A percentile compares a stretch with the other conserved stretches of the same genome.
phyloP scores from a whole-genome alignment of 2,888 invertebrate species.

The Ophion obscuratus region DNA sequence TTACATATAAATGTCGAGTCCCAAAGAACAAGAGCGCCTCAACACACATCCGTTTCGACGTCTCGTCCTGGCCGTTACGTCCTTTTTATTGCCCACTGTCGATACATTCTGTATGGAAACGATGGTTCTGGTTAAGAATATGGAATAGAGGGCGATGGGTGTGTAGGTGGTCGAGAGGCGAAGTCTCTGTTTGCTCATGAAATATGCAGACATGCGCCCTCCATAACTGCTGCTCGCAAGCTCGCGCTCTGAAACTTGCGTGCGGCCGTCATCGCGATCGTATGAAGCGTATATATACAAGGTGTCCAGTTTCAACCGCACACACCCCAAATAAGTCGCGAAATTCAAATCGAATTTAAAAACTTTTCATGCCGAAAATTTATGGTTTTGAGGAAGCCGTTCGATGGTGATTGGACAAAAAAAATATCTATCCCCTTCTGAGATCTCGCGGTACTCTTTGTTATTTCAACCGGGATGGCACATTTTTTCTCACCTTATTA shows the following conservation, averaged over 20 bases:
- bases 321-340: not conserved
- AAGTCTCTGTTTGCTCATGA: conserved; percentile 83
- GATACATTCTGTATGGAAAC: conserved; percentile 51
- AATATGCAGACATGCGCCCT: conserved; percentile 82
- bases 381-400: not conserved
- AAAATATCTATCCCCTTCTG: not conserved
- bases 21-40: not conserved
- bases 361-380: not conserved
- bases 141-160: conserved; percentile 44
- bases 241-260: conserved; percentile 76
- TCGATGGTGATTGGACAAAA: not conserved
- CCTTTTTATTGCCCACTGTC: conserved; percentile 22
- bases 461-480: not conserved
- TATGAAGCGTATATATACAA: conserved; percentile 18
- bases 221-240: conserved; percentile 77
- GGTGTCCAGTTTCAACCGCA: not conserved
- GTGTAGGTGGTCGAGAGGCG: conserved; percentile 62
- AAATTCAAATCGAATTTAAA: not conserved
- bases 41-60: not conserved
- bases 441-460: not conserved
- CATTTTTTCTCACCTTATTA: not conserved
- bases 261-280: conserved; percentile 71
- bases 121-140: conserved; percentile 66
- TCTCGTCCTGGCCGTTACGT: not conserved
- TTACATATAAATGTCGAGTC: conserved; percentile 15